Evolutionary conservation across 1,140 invertebrate species (phyloP), one percentile per base, ranked within the genome.

Genomic region (Aphelenchoides besseyi): DNA sequence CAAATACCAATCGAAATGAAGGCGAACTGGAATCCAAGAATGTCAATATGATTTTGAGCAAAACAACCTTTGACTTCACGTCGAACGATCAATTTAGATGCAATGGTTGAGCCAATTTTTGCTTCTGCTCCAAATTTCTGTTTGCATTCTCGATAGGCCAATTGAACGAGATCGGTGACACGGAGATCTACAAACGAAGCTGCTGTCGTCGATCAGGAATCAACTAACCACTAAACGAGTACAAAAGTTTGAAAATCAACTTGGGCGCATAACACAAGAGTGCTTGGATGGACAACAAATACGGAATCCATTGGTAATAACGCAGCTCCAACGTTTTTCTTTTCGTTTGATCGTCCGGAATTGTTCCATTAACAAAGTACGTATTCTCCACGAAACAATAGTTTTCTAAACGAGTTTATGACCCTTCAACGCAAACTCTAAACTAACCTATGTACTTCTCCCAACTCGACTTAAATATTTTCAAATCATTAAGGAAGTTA

Each of bases 351-450:
- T 75, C 18, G 12, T 74, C 69, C 0, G 76, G 76, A 12, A 73
- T 73, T 35, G 73, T 68, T 12, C 63, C 41, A 71, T 73, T 73
- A 28, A 76, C 78, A 48, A 41, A 76, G 48, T 76, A 76, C n/a
- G 78, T 81, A 63, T 81, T 80, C 23, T 76, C 78, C 30, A 77
- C 76, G 64, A 77, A 78, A 61, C 76, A 78, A 36, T 78, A 78
- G 37, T 79, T 81, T 48, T 78, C 76, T n/a, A n/a, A n/a, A n/a
- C n/a, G n/a, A n/a, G n/a, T n/a, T n/a, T n/a, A n/a, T n/a, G n/a
- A n/a, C n/a, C n/a, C n/a, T n/a, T n/a, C n/a, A n/a, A n/a, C n/a
- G n/a, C n/a, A n/a, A n/a, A n/a, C n/a, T n/a, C n/a, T n/a, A n/a
- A n/a, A n/a, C n/a, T n/a, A n/a, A n/a, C n/a, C n/a, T 35, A 78